Percentiles rank a stretch among this genome's conserved stretches.
These are phyloP conservation scores for Halcyon leucocephala DNA, from an alignment of 2,797 vertebrate species.

Conservation along the genomic window DNA sequence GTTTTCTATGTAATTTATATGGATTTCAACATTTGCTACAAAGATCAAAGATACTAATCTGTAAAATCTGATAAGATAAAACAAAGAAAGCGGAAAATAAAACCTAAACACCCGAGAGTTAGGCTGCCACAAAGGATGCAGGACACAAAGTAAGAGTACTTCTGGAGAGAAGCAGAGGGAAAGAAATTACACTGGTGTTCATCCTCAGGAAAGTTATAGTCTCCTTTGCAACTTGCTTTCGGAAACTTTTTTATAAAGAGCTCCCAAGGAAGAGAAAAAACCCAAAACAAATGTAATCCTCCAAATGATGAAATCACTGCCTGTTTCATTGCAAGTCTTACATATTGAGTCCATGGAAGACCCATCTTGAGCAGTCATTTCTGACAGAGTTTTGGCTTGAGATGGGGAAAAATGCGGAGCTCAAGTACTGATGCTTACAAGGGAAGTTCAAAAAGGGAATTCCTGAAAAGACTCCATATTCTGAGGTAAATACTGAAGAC, in stretches of 20 bases:
- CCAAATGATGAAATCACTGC: not conserved
- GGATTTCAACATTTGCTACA: not conserved
- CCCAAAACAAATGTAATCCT: not conserved
- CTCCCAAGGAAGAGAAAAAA: not conserved
- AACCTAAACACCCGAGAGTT: not conserved
- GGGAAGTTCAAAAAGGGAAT: not conserved
- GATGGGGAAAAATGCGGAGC: not conserved
- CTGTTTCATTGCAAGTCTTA: not conserved
- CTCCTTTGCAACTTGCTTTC: not conserved
- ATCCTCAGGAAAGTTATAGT: not conserved
- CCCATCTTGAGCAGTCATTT: not conserved
- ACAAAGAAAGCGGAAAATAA: not conserved
- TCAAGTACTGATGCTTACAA: rapidly evolving
- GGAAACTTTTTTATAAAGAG: not conserved
- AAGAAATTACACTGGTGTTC: not conserved
- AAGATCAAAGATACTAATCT: not conserved
- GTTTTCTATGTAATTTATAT: not conserved
- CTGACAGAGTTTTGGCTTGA: not conserved
- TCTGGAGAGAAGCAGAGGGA: not conserved
- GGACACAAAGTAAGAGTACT: not conserved
- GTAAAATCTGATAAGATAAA: not conserved
- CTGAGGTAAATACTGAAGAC: not conserved
- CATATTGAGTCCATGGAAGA: rapidly evolving
- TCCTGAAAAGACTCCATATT: not conserved
- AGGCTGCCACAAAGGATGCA: not conserved